Evolutionary conservation across 2,888 invertebrate genomes (phyloP), one percentile per base, ranked within the genome.

Genomic region (Ornithoptera alexandrae): DNA sequence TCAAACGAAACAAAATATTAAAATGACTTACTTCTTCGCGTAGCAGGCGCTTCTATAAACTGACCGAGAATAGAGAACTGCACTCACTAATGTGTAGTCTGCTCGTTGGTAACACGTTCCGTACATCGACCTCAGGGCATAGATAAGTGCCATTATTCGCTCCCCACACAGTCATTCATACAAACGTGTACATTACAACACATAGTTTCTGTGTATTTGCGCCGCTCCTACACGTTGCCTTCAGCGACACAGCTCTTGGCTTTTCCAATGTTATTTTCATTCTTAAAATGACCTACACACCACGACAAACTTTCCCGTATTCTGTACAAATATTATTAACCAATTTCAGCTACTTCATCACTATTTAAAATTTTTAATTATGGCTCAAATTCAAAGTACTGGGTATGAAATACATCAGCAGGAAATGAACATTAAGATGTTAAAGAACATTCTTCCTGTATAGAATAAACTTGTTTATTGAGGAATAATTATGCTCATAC

Each of bases 101-200:
- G 24, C 57, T 36, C 68, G 39, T 5, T 67, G 68, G 20, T 42
- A 60, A 72, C 71, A 62, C 66, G 67, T 65, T 50, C 60, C 67
- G 82, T 75, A 74, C 79, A 75, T 71, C 72, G 81, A 80, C 78
- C 80, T 67, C 69, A 66, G 59, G 62, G 39, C 66, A 59, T 42
- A 68, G 67, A 71, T 71, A 68, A 65, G 67, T 70, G 62, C 22
- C 62, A 59, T 65, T 65, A 68, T 71, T 68, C 56, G 58, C 62
- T 46, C 42, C n/a, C 18, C 24, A 46, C 42, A 42, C 22, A 18
- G 17, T 15, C 50, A 50, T 50, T 50, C 50, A 50, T 18, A 50
- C 50, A 50, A 18, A 50, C 50, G 60, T 36, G 36, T 36, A 63
- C 15, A 42, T 57, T 30, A 50, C 18, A 22, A 53, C 50, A 22